Evolutionary conservation across 2,113 vertebrate species (phyloP).

Genomic region (Psephotus haematonotus): DNA sequence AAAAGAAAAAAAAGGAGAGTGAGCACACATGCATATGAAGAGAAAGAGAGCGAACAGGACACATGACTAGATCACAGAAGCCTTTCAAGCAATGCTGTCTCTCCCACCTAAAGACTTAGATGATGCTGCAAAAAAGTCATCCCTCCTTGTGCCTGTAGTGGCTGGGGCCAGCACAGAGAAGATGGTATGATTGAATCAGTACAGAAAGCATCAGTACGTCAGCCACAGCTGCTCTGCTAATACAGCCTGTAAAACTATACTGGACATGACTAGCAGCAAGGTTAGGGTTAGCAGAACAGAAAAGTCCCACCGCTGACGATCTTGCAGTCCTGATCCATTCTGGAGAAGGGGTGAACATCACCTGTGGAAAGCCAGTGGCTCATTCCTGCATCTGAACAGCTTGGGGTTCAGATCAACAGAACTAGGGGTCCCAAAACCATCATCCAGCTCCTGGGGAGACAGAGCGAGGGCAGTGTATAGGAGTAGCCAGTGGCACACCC

Average conservation of each 20-base stretch:
- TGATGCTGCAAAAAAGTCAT: not conserved
- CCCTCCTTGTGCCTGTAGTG: not conserved
- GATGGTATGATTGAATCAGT: too few species aligned
- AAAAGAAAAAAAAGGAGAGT: not conserved
- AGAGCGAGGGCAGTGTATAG: not conserved
- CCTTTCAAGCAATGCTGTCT: not conserved
- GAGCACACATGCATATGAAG: accelerated
- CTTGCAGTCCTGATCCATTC: not conserved
- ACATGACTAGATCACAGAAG: not conserved
- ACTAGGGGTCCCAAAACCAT: not conserved
- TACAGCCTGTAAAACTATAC: not conserved
- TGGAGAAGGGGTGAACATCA: not conserved
- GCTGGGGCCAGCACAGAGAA: not conserved
- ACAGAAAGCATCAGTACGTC: not conserved
- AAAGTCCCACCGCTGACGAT: not conserved
- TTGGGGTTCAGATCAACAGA: not conserved
- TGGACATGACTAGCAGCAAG: not conserved
- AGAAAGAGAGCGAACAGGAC: not conserved
- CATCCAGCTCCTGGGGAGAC: not conserved
- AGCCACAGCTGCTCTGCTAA: not conserved
- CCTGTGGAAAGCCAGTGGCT: not conserved
- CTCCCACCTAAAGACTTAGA: not conserved
- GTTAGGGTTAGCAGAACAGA: not conserved
- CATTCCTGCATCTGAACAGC: not conserved
- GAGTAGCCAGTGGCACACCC: not conserved